Percentiles rank a stretch among this genome's conserved stretches.
phyloP scores from a whole-genome alignment of 2,113 vertebrate genomes.

The Gasterosteus aculeatus region DNA sequence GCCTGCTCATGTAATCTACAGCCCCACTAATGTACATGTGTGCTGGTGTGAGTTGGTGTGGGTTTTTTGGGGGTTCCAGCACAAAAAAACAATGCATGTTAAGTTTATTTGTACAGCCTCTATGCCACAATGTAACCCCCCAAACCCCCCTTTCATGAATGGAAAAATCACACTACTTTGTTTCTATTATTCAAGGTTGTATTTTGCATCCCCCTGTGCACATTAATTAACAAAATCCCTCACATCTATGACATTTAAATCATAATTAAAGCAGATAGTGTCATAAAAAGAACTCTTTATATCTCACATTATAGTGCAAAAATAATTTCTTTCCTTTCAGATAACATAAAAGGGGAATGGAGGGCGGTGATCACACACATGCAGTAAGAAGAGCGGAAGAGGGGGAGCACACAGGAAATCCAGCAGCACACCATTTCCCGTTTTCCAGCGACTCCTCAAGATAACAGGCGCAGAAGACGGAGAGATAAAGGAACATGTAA shows the following conservation, averaged over 20 bases:
- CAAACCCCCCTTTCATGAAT: not conserved
- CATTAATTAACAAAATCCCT: slow-evolving; percentile 75
- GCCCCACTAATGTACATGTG: slow-evolving; percentile 62
- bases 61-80: slow-evolving; percentile 39
- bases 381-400: slow-evolving; percentile 45
- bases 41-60: slow-evolving; percentile 46
- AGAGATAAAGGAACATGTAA: slow-evolving; percentile 70
- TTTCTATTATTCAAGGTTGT: slow-evolving; percentile 64
- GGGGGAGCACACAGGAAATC: slow-evolving; percentile 62
- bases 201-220: slow-evolving; percentile 57
- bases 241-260: slow-evolving; percentile 79
- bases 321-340: slow-evolving; percentile 72
- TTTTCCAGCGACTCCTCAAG: slow-evolving; percentile 78
- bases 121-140: slow-evolving; percentile 55
- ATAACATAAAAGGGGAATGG: slow-evolving; percentile 67
- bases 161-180: slow-evolving; percentile 54
- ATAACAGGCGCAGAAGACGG: slow-evolving; percentile 66
- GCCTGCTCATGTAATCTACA: slow-evolving; percentile 72
- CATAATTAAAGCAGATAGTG: slow-evolving; percentile 80
- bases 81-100: slow-evolving; percentile 68
- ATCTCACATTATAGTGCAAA: slow-evolving; percentile 72
- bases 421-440: slow-evolving; percentile 66
- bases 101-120: slow-evolving; percentile 57
- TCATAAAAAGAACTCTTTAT: slow-evolving; percentile 63
- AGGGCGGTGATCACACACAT: slow-evolving; percentile 59